Conservation (phyloP, 2,888 invertebrate genomes). For the Glyphotaelius pellucidus region DNA sequence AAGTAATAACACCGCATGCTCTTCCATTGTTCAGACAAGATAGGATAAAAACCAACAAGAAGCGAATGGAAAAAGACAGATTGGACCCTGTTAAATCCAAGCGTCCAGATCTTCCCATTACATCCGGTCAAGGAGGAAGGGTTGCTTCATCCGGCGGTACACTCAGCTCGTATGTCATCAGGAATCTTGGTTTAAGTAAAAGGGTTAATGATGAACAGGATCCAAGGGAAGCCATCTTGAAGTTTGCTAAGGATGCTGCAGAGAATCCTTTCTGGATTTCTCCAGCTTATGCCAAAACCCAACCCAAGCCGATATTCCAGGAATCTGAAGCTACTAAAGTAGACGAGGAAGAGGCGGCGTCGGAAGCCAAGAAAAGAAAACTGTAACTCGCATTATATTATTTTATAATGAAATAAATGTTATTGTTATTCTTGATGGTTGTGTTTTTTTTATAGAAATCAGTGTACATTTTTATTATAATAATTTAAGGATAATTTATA, state of each 20-base stretch:
- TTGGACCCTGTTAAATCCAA: conserved; percentile 90
- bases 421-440: neutral
- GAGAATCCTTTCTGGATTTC: conserved; percentile 98
- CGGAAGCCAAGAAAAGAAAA: conserved; percentile 78
- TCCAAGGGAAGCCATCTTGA: conserved; percentile 95
- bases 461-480: neutral
- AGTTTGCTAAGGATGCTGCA: conserved; percentile 95
- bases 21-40: conserved; percentile 96
- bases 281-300: conserved; percentile 93
- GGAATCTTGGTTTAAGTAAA: conserved; percentile 95
- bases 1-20: conserved; percentile 97
- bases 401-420: conserved; percentile 15
- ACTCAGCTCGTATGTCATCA: conserved; percentile 95
- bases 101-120: conserved; percentile 91
- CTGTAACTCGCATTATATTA: conserved; percentile 59
- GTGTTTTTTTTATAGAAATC: neutral
- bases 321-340: conserved; percentile 70
- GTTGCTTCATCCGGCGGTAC: conserved; percentile 97
- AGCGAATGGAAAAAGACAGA: conserved; percentile 94
- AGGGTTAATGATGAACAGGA: conserved; percentile 94
- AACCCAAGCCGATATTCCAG: conserved; percentile 90
- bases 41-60: conserved; percentile 90
- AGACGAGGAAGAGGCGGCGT: conserved; percentile 76
- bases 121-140: conserved; percentile 94
- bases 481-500: too few species aligned